phyloP scores from a whole-genome alignment of 2,888 invertebrate genomes.

The Rhagonycha fulva region DNA sequence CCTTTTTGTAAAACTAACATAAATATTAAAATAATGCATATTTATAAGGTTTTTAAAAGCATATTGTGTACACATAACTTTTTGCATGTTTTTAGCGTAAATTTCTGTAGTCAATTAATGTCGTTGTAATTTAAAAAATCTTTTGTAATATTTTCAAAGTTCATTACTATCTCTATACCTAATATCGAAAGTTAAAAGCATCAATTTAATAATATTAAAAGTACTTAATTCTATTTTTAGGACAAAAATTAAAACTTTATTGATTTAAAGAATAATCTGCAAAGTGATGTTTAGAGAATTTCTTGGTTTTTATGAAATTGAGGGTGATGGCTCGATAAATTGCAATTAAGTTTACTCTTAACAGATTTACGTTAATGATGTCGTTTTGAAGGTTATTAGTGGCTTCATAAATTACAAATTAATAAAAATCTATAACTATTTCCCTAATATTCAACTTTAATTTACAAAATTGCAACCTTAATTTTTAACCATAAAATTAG shows the following conservation, averaged over 20 bases:
- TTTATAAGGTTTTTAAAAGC: not conserved
- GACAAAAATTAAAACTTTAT: not conserved
- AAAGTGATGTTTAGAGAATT: not conserved
- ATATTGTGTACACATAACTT: not conserved
- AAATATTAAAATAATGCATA: not conserved
- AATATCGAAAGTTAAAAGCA: not conserved
- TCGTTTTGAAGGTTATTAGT: not conserved
- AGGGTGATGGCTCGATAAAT: not conserved
- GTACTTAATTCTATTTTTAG: not conserved
- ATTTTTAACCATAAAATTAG: constrained; percentile 13
- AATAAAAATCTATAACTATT: not conserved
- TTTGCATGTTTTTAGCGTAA: not conserved
- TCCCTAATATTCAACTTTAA: not conserved
- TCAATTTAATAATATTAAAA: not conserved
- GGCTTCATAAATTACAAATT: not conserved
- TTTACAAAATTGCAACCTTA: not conserved
- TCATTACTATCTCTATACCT: not conserved
- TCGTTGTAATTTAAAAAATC: not conserved
- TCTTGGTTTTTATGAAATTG: not conserved
- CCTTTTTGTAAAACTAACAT: not conserved
- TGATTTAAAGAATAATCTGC: not conserved
- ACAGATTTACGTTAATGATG: not conserved
- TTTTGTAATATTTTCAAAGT: not conserved
- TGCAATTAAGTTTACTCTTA: not conserved
- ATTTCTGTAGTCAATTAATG: not conserved